Evolutionary conservation across 1,140 invertebrate species (phyloP), one percentile per base, ranked within the genome.

Genomic region (Sarcophaga peregrina): DNA sequence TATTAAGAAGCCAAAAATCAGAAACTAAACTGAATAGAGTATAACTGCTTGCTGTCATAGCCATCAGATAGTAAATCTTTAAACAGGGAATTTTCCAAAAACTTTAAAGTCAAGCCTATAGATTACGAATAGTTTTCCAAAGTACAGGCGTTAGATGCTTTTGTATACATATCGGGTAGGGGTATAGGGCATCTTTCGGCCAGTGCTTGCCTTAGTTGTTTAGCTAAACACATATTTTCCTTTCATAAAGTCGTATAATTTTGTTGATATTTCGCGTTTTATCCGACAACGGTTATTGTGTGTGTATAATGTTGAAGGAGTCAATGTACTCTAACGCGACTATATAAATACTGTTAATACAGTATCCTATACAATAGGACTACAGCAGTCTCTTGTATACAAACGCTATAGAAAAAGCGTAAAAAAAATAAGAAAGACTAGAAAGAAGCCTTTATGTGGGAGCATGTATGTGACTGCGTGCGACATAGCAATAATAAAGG

Each of bases 311-410:
- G 17, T 15, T 9, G 17, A 50, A 45, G 17, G 25, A 78, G 75
- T 78, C 75, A 78, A 52, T 45, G 75, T 52, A 48, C 75, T 78
- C 48, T 50, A 45, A 78, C 75, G 75, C 75, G 75, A 78, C 75
- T 78, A 52, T 78, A 52, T 50, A 76, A 78, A 78, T 78, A 78
- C 8, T 78, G 50, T 78, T 78, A 78, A 78, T 17, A 78, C 50
- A 20, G 47, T 4, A 5, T 7, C 7, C 17, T 15, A 68, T 9
- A 68, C 58, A 68, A 68, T 68, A 68, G 58, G 58, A 68, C n/a
- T 17, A 68, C 9, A 8, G 2, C 11, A n/a, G n/a, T n/a, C n/a
- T n/a, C n/a, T n/a, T n/a, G n/a, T n/a, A n/a, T 15, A 58, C n/a
- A 13, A 58, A 58, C 52, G 6, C n/a, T 58, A 15, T 15, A 58